Evolutionary conservation across 2,113 vertebrate genomes (phyloP).

Genomic region (Dascyllus trimaculatus): DNA sequence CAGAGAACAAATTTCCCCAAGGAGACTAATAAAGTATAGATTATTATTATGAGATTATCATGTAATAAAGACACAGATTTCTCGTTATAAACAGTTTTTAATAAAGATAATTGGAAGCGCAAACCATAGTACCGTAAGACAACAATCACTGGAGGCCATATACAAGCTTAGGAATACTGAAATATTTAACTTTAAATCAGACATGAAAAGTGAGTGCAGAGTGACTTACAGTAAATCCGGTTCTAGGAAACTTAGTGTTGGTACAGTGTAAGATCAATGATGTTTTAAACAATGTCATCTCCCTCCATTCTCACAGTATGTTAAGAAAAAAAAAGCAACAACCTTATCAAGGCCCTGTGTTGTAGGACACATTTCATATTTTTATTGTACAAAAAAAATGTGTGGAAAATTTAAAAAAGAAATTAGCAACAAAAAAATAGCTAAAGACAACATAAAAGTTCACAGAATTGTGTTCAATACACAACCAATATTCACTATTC

Average conservation of each 20-base stretch:
- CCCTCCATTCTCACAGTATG: conserved; percentile 72
- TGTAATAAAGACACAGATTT: conserved; percentile 35
- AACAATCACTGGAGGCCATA: conserved; percentile 44
- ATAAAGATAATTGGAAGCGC: conserved; percentile 66
- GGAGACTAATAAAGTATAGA: too few species aligned
- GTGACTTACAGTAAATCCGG: conserved; percentile 76
- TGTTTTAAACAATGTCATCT: conserved; percentile 39
- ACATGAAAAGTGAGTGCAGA: conserved; percentile 56
- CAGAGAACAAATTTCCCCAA: too few species aligned
- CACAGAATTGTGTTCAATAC: conserved; percentile 71
- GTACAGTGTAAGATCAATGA: conserved; percentile 79
- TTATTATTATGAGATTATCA: too few species aligned
- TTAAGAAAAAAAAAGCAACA: conserved; percentile 50
- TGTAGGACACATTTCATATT: conserved; percentile 21
- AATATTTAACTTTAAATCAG: conserved; percentile 53
- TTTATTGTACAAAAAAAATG: conserved; percentile 42
- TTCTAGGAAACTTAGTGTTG: conserved; percentile 54
- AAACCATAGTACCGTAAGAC: conserved; percentile 70
- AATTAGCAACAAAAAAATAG: conserved; percentile 42
- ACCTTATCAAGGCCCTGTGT: conserved; percentile 15
- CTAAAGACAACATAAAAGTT: conserved; percentile 51
- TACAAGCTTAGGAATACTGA: conserved; percentile 51
- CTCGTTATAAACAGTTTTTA: conserved; percentile 65
- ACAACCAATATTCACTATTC: conserved; percentile 63
- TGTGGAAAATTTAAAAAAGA: conserved; percentile 36